Evolutionary conservation across 2,113 vertebrate species (phyloP).

Genomic region (Mellivora capensis): DNA sequence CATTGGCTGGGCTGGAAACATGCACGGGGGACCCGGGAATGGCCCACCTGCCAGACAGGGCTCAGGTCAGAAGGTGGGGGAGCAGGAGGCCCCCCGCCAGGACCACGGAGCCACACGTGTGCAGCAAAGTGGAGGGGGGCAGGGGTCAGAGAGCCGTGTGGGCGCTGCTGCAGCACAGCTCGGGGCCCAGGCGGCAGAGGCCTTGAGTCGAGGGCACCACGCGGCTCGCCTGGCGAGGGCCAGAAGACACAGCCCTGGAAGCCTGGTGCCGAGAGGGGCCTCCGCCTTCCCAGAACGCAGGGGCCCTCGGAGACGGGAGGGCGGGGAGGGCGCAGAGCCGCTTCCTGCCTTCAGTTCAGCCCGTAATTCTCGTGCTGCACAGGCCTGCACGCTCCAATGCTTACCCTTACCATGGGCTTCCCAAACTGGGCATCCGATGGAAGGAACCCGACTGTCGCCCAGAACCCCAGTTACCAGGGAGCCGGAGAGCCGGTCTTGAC

Average conservation of each 20-base stretch:
- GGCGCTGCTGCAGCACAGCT: not conserved
- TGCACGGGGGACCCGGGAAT: not conserved
- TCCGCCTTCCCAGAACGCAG: not conserved
- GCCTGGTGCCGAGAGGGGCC: not conserved
- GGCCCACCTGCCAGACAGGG: not conserved
- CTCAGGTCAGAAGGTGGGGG: not conserved
- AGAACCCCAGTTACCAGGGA: not conserved
- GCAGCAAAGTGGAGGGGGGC: not conserved
- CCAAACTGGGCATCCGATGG: not conserved
- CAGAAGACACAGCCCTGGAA: not conserved
- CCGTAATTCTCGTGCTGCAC: accelerated
- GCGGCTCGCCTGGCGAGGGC: not conserved
- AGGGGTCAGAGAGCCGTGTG: not conserved
- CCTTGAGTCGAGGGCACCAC: not conserved
- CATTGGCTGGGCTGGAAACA: not conserved
- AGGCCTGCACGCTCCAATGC: not conserved
- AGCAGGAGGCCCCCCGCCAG: not conserved
- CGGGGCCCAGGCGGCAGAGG: not conserved
- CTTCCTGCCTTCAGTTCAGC: not conserved
- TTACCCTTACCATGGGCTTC: not conserved
- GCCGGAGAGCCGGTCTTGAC: not conserved
- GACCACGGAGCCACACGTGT: not conserved
- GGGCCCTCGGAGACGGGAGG: not conserved
- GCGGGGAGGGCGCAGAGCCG: too few species aligned
- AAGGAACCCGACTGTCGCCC: not conserved